A percentile compares a stretch with the other conserved stretches of the same genome.
Evolutionary conservation across 1,140 invertebrate genomes (phyloP).

Genomic region (Zeugodacus cucurbitae): DNA sequence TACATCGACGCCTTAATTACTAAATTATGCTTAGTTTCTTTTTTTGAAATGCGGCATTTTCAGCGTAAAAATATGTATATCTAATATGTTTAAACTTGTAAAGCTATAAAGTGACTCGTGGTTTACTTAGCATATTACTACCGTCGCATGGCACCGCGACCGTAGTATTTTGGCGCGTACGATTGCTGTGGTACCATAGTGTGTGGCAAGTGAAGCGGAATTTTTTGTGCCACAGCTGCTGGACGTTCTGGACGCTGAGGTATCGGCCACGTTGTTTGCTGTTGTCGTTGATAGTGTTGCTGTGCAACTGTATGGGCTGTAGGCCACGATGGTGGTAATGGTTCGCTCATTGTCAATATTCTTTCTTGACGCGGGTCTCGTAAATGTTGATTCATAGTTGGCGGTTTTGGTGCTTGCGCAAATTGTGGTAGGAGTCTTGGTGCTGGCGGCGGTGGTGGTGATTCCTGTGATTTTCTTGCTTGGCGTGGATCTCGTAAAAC

Average conservation of each 20-base stretch:
- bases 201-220: neutral
- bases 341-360: neutral
- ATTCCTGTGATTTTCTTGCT: neutral
- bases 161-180: neutral
- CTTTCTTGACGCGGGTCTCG: neutral
- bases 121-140: neutral
- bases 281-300: neutral
- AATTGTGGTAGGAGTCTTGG: neutral
- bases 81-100: too few relatives aligned
- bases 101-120: too few relatives aligned
- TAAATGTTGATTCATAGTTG: too few relatives aligned
- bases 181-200: neutral
- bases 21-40: too few relatives aligned
- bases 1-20: too few relatives aligned
- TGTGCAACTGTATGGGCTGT: too few relatives aligned
- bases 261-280: neutral
- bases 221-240: neutral
- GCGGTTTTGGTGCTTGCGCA: neutral
- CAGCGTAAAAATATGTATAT: too few relatives aligned
- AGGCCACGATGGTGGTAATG: neutral
- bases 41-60: too few relatives aligned
- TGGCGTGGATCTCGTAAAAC: neutral
- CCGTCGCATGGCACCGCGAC: slow-evolving; percentile 35
- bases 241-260: neutral
- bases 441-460: neutral